Base-by-base conservation (phyloP, 2,888 invertebrate genomes). In the Acleris holmiana region DNA sequence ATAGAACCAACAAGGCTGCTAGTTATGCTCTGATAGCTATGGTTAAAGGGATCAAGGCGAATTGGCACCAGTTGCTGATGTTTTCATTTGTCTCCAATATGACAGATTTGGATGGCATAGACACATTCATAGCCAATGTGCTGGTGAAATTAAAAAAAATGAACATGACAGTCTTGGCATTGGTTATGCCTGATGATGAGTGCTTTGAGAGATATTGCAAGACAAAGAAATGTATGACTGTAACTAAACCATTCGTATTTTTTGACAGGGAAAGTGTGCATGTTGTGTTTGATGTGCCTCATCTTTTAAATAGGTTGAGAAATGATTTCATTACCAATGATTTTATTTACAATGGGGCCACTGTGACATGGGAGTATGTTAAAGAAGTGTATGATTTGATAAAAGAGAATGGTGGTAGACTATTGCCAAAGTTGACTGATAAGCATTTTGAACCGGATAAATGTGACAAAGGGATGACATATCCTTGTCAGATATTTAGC, bases 21-120 rank as follows among this genome's bases (percentile, higher is more conserved):
- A 60, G 15, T 1, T 51, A 60, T 15, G 60, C 46, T 21, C 46
- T 60, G 29, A 41, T 60, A 17, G 60, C 60, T 17, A 53, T 60
- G 51, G 53, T 46, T 5, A 29, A 51, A 46, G 60, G 60, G 4
- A 15, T 60, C 4, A 53, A 53, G n/a, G 35, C 46, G 0, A 25
- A 51, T 5, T 60, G 60, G 60, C 19, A 17, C 19, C 60, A 46
- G 4, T 51, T 44, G 13, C n/a, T 60, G 5, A 13, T 35, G 1
- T 60, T 21, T 19, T 44, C 60, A 1, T 46, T 60, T 13, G n/a
- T 60, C 4, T 53, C 60, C 10, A 53, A 51, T 1, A 53, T 60
- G 60, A 19, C 18, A 13, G 60, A 60, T 17, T 15, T 53, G 10
- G 46, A 51, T 44, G n/a, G 21, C 29, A 53, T 60, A 15, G 51